Evolutionary conservation across 35 echinoderm and acorn worm genomes (phyloP), one percentile per base, ranked within the genome.

Genomic region (Apostichopus californicus): DNA sequence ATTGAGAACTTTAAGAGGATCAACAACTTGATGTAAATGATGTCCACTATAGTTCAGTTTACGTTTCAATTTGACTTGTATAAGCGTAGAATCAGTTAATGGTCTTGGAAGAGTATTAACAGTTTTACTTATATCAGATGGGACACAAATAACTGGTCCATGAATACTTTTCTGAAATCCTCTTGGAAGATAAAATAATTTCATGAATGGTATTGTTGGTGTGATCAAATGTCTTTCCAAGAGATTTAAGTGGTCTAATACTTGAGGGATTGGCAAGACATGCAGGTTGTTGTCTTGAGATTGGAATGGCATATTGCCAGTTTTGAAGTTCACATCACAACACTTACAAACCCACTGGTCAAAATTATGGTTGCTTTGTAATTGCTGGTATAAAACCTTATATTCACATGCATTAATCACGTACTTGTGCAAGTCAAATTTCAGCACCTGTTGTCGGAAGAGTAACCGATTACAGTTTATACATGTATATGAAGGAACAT

Each of bases 21-120:
- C 26, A 28, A 28, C 26, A 28, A 28, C 26, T 28, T 28, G 26
- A 28, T 28, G 26, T 28, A 28, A 28, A 1, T 28, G 26, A 28
- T 28, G 26, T 28, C 3, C 75, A 10, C 80, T 91, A 64, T 91
- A 91, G 56, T 91, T 5, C 18, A 91, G 54, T 20, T 91, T 91
- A 54, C 88, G 88, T n/a, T 91, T 91, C 54, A 91, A 23, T 63
- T 91, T 91, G 5, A 91, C 90, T 59, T 79, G 79, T 7, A 83
- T 1, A 56, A 83, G 80, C 2, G 8, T 83, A 3, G 2, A 25
- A 83, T 83, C 80, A 83, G 0, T 7, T 12, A 83, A 15, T 55
- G 9, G 1, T 55, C 55, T 83, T 83, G 46, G 80, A 7, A 83
- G n/a, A 4, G 34, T 25, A 3, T 56, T 1, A 1, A 53, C 55